Evolutionary conservation across 1,140 invertebrate species (phyloP), one percentile per base, ranked within the genome.

Genomic region (Bombus fervidus): DNA sequence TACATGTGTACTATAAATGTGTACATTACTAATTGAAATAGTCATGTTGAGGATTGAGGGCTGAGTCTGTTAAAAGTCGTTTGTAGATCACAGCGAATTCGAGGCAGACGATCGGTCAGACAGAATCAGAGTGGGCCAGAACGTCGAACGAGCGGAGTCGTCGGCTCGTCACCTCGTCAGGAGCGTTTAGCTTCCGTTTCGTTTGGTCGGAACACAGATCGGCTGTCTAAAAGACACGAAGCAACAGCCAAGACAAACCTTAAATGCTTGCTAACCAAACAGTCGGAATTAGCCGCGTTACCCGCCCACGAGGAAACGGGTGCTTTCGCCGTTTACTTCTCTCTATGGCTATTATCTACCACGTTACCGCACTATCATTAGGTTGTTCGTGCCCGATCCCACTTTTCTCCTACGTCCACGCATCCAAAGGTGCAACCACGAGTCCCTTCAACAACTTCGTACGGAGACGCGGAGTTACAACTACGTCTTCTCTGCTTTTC

Each of bases 241-340:
- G 93, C 92, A 93, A 94, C 93, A 91, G 94, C 94, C 94, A 95
- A 95, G 94, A 95, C 93, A 95, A 95, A 95, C 94, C 94, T 94
- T 93, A 95, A 95, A 95, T 95, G 94, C 94, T 95, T 95, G 94
- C 93, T 95, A 94, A 95, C 94, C 93, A 95, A 95, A 95, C 94
- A 95, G 92, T 95, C 92, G 93, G 92, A 95, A 95, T 95, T 95
- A 95, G 94, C 94, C 92, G 93, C 92, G 91, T 93, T 92, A 94
- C 93, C 93, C 92, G 91, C 86, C 91, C 91, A 92, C 91, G 89
- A 91, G 91, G 73, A 78, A 86, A 68, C 82, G 39, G 89, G 91
- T 91, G 91, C 92, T 92, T 91, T 91, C 87, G 84, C 90, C 91
- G 88, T 92, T 93, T 92, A 88, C 90, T 92, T 86, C 92, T 93